phyloP scores from a whole-genome alignment of 2,113 vertebrate species.

The Tenrec ecaudatus region DNA sequence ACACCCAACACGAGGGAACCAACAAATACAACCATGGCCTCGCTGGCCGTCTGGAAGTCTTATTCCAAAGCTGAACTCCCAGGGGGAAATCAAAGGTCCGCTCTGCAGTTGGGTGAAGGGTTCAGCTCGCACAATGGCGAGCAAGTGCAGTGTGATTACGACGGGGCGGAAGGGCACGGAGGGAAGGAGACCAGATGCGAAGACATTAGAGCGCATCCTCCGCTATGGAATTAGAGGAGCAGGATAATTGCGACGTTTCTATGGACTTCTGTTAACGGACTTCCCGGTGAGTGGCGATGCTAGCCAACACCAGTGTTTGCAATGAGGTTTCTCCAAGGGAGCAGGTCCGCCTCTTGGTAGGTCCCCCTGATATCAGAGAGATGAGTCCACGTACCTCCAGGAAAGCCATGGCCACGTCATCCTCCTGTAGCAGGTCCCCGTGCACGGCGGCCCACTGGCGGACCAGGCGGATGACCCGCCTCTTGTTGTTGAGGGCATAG shows the following conservation, averaged over 20 bases:
- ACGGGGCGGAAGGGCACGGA: background rate
- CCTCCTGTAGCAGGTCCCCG: constrained; percentile 93
- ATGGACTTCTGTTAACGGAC: background rate
- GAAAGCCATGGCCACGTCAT: constrained; percentile 92
- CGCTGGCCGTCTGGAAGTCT: background rate
- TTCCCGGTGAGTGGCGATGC: background rate
- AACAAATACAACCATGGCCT: background rate
- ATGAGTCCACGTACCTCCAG: constrained; percentile 89
- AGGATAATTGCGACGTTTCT: background rate
- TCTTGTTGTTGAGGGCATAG: constrained; percentile 97
- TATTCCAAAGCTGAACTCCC: constrained; percentile 24
- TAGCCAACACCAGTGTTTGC: constrained; percentile 27
- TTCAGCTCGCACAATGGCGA: constrained; percentile 27
- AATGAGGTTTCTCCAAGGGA: constrained; percentile 5
- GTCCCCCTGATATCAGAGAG: background rate
- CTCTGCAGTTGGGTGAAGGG: constrained; percentile 30
- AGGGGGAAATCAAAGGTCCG: background rate
- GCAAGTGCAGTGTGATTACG: background rate
- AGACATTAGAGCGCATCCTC: background rate
- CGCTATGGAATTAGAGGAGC: background rate
- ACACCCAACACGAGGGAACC: background rate
- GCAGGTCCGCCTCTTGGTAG: background rate
- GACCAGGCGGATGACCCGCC: constrained; percentile 94
- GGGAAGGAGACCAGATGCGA: background rate
- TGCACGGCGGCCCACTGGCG: constrained; percentile 93